Evolutionary conservation across 23 tunicate genomes (phyloP).

Genomic region (Clavelina lepadiformis): DNA sequence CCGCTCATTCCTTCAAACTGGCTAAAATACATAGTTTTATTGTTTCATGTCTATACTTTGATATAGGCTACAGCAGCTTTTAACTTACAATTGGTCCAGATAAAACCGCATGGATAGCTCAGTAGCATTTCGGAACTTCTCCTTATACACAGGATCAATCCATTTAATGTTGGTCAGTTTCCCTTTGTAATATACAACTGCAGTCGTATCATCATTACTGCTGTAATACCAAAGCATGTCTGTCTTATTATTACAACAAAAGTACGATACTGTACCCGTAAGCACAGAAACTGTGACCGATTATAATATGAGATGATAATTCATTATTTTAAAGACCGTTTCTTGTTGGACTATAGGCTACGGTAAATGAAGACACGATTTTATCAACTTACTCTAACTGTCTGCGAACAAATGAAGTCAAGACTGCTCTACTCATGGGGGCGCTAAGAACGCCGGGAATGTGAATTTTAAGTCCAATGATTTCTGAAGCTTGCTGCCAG

Average conservation of each 20-base stretch:
- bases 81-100: slow-evolving; percentile 20
- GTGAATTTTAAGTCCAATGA: slow-evolving; percentile 18
- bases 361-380: too few relatives aligned
- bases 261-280: too few relatives aligned
- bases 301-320: too few relatives aligned
- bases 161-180: slow-evolving; percentile 30
- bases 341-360: too few relatives aligned
- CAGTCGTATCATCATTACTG: not conserved
- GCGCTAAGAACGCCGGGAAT: slow-evolving; percentile 39
- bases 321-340: too few relatives aligned
- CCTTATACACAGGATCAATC: slow-evolving; percentile 10
- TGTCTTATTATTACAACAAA: not conserved
- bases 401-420: too few relatives aligned
- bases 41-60: too few relatives aligned
- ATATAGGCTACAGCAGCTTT: too few relatives aligned
- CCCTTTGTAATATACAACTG: slow-evolving; percentile 12
- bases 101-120: slow-evolving; percentile 31
- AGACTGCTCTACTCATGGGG: slow-evolving; percentile 1
- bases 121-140: slow-evolving; percentile 24
- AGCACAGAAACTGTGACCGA: too few relatives aligned
- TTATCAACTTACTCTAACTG: too few relatives aligned
- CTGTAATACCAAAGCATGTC: not conserved
- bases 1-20: not conserved
- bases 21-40: too few relatives aligned
- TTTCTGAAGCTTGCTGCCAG: slow-evolving; percentile 64